Evolutionary conservation across 2,113 vertebrate genomes (phyloP), one percentile per base, ranked within the genome.

Genomic region (Redunca redunca): DNA sequence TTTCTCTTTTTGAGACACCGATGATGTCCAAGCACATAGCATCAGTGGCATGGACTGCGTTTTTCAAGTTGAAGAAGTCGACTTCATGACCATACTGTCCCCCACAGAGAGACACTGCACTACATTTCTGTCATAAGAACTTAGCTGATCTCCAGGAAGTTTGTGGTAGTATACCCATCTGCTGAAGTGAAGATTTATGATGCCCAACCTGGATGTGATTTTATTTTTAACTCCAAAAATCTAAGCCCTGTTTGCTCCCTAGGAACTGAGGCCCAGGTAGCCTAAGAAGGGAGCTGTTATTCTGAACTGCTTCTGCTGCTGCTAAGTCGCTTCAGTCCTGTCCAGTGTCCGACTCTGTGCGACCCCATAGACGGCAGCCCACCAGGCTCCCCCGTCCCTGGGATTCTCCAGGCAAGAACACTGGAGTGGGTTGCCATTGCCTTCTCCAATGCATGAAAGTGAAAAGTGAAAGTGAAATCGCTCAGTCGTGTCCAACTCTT

Each of bases 181-280:
- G 53, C 53, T 95, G 89, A 97, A 97, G 17, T 19, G 23, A 98
- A 97, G 92, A 96, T 96, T 98, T 98, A 97, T 82, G 96, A 94
- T 3, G 6, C 28, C n/a, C 91, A 93, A 92, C 88, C 30, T 96
- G 84, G 95, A 90, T 82, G 40, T 80, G 23, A 4, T 96, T 98
- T 98, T 95, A 96, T 92, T 98, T 98, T 97, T 91, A 95, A 97
- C 67, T 78, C 85, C 94, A 88, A 84, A 98, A 97, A 83, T 95
- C 25, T 30, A 90, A 55, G 40, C n/a, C 85, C 26, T 97, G 30
- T 94, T 93, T 87, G 1, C 43, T 95, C 52, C 40, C 46, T 13
- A 94, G 94, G 93, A 97, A 95, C 33, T 62, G 80, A 96, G 26
- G 23, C 1, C 2, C 9, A 93, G 5, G 17, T 93, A 95, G 50